Evolutionary conservation across 1,140 invertebrate species (phyloP).

Genomic region (Pseudomyrmex gracilis): DNA sequence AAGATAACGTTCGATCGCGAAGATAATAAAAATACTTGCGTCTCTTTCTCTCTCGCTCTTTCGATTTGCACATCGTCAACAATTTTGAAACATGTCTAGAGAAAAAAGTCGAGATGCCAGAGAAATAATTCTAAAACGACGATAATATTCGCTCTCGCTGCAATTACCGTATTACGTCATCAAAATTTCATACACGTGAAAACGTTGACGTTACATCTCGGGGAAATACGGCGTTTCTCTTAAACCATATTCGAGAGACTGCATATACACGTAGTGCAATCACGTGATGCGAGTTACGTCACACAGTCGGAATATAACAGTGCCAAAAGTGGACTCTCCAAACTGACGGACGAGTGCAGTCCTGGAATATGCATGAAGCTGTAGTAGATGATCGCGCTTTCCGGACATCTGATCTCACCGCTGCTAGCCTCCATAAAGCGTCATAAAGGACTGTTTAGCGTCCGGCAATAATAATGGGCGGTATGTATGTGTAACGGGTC

Average conservation of each 20-base stretch:
- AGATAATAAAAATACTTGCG: too few relatives aligned
- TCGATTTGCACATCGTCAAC: too few relatives aligned
- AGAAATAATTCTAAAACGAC: too few relatives aligned
- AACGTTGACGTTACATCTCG: not conserved
- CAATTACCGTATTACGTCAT: not conserved
- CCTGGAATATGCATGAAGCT: constrained; percentile 59
- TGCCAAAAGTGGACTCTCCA: constrained; percentile 52
- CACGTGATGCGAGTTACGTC: constrained; percentile 41
- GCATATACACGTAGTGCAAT: constrained; percentile 38
- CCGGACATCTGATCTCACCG: constrained; percentile 42
- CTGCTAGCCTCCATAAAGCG: constrained; percentile 2
- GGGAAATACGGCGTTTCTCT: not conserved
- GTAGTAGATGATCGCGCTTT: constrained; percentile 42
- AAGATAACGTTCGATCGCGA: not conserved
- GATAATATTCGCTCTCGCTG: too few relatives aligned
- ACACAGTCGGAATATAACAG: constrained; percentile 48
- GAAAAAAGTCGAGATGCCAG: too few relatives aligned
- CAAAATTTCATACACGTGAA: not conserved
- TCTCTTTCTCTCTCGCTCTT: too few relatives aligned
- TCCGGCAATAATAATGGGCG: not conserved
- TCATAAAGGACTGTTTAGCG: constrained; percentile 46
- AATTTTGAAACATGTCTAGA: too few relatives aligned
- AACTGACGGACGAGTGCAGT: constrained; percentile 39
- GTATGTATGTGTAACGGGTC: not conserved
- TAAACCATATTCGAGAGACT: constrained; percentile 12